Evolutionary conservation across 2,797 vertebrate genomes (phyloP).

Genomic region (Peromyscus aztecus): DNA sequence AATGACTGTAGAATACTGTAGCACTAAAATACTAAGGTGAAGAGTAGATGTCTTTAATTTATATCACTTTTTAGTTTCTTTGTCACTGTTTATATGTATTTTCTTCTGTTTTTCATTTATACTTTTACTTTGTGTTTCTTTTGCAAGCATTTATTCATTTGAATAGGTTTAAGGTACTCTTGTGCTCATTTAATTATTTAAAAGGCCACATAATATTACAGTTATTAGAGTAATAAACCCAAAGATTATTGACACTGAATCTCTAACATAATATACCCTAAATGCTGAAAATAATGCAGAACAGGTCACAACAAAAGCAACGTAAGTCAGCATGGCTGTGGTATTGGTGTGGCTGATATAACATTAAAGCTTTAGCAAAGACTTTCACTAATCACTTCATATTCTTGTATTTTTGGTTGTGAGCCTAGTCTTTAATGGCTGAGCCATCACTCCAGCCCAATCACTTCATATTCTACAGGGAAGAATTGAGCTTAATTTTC

Average conservation of each 20-base stretch:
- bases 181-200: background rate
- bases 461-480: background rate
- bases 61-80: background rate
- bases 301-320: background rate
- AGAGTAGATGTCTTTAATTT: background rate
- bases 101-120: background rate
- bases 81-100: background rate
- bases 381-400: background rate
- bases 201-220: background rate
- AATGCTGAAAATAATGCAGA: background rate
- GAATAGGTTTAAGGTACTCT: background rate
- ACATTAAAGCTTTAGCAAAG: background rate
- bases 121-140: background rate
- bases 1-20: background rate
- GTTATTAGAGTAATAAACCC: background rate
- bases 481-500: background rate
- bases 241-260: background rate
- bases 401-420: too few relatives aligned
- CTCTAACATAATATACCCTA: background rate
- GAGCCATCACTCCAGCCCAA: too few relatives aligned
- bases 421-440: too few relatives aligned
- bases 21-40: background rate
- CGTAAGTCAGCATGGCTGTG: background rate
- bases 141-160: background rate
- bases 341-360: background rate